A percentile compares a stretch with the other conserved stretches of the same genome.
Conservation (phyloP, 1,140 invertebrate species). For the Caerostris darwini region DNA sequence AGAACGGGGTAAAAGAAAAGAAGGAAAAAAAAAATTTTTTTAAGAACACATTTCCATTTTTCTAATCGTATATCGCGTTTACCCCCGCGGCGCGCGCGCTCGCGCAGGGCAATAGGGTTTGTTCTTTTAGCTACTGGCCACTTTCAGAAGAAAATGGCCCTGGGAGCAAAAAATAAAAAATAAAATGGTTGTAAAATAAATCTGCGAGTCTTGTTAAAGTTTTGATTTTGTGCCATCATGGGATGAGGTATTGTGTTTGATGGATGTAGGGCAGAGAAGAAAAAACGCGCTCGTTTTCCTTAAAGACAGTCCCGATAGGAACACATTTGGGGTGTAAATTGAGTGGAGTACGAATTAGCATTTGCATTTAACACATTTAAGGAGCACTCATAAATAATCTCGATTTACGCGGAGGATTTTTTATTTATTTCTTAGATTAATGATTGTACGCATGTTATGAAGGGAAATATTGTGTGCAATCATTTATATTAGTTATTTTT, state of each 20-base stretch:
- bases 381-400: not conserved
- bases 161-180: no score
- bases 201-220: conserved; percentile 17
- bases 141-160: no score
- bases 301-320: not conserved
- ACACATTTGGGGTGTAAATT: conserved; percentile 27
- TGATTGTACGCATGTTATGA: not conserved
- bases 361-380: conserved; percentile 3
- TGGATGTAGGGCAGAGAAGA: not conserved
- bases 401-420: not conserved
- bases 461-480: no score
- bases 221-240: conserved; percentile 21
- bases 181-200: conserved; percentile 24
- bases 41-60: conserved; percentile 39
- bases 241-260: not conserved
- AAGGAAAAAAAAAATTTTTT: not conserved
- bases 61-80: conserved; percentile 25
- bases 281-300: not conserved
- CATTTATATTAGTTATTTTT: not conserved
- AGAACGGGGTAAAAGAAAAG: no score
- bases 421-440: not conserved
- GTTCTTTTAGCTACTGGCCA: conserved; percentile 25
- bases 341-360: conserved; percentile 12
- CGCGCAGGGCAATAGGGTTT: conserved; percentile 4
- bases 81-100: no score